These are phyloP conservation scores for Sphaerodactylus townsendi DNA, from an alignment of 2,113 vertebrate genomes.

Conservation along the genomic window DNA sequence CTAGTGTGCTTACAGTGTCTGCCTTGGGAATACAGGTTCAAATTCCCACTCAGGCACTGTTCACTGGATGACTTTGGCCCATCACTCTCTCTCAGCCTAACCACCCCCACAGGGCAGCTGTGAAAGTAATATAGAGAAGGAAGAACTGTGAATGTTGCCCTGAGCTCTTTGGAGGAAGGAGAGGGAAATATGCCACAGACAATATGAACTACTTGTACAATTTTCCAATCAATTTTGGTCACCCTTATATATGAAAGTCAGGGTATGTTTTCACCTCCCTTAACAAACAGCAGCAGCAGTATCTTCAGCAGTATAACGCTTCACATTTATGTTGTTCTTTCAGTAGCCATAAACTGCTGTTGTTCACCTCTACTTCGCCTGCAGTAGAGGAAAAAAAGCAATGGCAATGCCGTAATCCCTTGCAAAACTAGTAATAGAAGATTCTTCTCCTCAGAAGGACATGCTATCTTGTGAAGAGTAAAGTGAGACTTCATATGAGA, in stretches of 20 bases:
- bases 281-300: background rate
- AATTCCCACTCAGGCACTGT: no score
- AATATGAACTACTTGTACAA: background rate
- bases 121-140: no score
- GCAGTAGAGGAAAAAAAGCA: background rate
- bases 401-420: background rate
- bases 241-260: background rate
- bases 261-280: background rate
- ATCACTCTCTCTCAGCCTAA: no score
- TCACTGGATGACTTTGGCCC: no score
- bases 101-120: no score
- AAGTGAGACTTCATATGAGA: background rate
- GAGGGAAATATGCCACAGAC: no score
- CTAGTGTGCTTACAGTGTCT: no score
- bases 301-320: background rate
- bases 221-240: background rate
- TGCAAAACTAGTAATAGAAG: background rate
- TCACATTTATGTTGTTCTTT: background rate
- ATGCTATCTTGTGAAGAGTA: background rate
- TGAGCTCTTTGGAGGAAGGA: no score
- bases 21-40: no score
- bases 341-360: background rate
- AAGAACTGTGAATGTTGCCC: no score
- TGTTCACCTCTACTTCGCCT: background rate
- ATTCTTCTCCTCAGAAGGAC: background rate